Evolutionary conservation across 2,888 invertebrate genomes (phyloP).

Genomic region (Eupelmus urozonus): DNA sequence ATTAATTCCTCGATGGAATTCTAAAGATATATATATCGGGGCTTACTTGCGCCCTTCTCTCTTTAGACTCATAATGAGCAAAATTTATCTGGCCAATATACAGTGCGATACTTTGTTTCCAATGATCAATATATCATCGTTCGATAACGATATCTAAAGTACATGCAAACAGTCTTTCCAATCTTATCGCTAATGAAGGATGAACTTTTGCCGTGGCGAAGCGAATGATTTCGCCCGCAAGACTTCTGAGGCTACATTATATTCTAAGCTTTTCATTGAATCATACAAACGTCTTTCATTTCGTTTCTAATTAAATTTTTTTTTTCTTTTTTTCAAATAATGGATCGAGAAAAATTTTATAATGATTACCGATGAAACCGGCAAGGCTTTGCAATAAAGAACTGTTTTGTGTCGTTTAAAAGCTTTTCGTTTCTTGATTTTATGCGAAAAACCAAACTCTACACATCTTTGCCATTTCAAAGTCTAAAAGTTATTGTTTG

Average conservation of each 20-base stretch:
- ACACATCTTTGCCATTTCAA: too few relatives aligned
- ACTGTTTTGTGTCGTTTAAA: too few relatives aligned
- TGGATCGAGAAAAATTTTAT: not conserved
- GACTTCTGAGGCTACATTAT: not conserved
- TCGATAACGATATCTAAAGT: slow-evolving; percentile 52
- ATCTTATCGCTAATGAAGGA: slow-evolving; percentile 54
- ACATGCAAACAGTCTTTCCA: slow-evolving; percentile 52
- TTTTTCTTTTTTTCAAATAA: not conserved
- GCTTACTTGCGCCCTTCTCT: not conserved
- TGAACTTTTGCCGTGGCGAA: slow-evolving; percentile 37
- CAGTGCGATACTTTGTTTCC: slow-evolving; percentile 55
- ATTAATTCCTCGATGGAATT: slow-evolving; percentile 29
- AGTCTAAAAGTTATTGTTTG: too few relatives aligned
- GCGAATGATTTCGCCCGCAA: slow-evolving; percentile 29
- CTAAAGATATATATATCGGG: too few relatives aligned
- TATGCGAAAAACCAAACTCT: too few relatives aligned
- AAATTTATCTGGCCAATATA: slow-evolving; percentile 30
- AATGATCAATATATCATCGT: slow-evolving; percentile 49
- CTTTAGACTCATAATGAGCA: not conserved
- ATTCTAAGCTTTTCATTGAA: slow-evolving; percentile 5
- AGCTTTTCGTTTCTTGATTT: too few relatives aligned
- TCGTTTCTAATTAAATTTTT: not conserved
- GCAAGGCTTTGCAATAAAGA: too few relatives aligned
- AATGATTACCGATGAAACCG: too few relatives aligned
- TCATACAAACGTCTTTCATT: slow-evolving; percentile 21